Evolutionary conservation across 2,888 invertebrate species (phyloP).

Genomic region (Caradrina clavipalpis): DNA sequence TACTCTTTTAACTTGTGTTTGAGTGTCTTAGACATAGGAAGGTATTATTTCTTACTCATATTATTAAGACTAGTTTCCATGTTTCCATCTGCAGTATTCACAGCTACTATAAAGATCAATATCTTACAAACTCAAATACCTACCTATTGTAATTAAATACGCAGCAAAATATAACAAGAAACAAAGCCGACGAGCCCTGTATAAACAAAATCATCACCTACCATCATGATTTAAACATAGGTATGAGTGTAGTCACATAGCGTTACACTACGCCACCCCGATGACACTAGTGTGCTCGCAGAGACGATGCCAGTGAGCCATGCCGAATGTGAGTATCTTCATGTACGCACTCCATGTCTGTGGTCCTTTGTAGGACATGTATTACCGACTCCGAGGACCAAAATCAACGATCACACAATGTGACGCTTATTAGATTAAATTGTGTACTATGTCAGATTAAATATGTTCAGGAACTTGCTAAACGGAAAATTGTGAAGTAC

Average conservation of each 20-base stretch:
- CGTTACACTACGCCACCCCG: constrained; percentile 37
- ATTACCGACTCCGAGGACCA: neutral
- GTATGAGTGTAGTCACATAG: constrained; percentile 43
- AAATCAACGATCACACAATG: neutral
- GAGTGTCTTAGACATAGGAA: no score
- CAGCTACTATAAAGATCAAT: neutral
- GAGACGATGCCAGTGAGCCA: constrained; percentile 42
- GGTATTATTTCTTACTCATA: no score
- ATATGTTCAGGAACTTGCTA: neutral
- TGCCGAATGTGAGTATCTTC: constrained; percentile 49
- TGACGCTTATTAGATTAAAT: neutral
- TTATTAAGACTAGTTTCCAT: neutral
- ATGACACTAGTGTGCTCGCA: constrained; percentile 21
- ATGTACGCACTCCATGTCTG: constrained; percentile 29
- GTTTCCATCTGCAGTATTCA: neutral
- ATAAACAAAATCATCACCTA: constrained; percentile 26
- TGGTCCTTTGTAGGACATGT: neutral
- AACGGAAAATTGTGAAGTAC: constrained; percentile 25
- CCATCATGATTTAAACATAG: constrained; percentile 43
- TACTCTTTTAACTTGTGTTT: neutral
- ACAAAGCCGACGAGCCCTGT: neutral
- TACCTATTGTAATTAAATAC: neutral
- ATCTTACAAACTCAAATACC: neutral
- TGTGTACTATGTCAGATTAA: constrained; percentile 12
- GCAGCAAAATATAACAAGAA: neutral